Percentiles rank a stretch among this genome's conserved stretches.
Conservation (phyloP, 2,797 vertebrate species). For the Muscicapa comitata region DNA sequence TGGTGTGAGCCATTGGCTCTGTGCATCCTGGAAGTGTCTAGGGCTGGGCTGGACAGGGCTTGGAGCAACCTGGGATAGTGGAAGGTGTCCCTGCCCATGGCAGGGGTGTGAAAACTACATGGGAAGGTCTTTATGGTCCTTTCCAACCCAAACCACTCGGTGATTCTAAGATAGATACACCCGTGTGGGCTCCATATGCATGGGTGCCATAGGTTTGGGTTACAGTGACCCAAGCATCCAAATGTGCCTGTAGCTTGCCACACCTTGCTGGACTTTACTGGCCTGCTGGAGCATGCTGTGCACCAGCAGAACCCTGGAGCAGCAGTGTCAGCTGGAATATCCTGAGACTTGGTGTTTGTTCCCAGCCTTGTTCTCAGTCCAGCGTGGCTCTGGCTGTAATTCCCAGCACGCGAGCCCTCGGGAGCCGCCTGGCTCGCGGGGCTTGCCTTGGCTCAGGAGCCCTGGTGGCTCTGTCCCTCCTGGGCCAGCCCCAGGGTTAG, state of each 20-base stretch:
- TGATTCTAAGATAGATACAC: not conserved
- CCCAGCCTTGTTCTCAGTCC: not conserved
- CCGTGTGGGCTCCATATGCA: fast-evolving
- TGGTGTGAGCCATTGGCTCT: not conserved
- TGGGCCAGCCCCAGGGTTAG: constrained; percentile 2
- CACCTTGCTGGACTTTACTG: not conserved
- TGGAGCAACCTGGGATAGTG: not conserved
- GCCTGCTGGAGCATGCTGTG: not conserved
- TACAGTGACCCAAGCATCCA: not conserved
- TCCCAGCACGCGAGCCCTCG: not conserved
- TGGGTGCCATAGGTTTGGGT: fast-evolving
- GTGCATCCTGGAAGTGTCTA: not conserved
- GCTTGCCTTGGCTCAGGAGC: not conserved
- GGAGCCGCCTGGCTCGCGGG: not conserved
- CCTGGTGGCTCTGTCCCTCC: fast-evolving
- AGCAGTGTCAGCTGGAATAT: not conserved
- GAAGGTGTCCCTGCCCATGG: too few species aligned
- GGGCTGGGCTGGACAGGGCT: too few species aligned
- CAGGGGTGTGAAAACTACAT: not conserved
- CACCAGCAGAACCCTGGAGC: not conserved
- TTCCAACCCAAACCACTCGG: not conserved
- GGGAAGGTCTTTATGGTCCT: not conserved
- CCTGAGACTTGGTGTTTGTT: not conserved
- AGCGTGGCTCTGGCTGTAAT: not conserved
- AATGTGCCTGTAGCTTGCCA: not conserved